phyloP scores from a whole-genome alignment of 2,888 invertebrate genomes.

The Thera obeliscata region DNA sequence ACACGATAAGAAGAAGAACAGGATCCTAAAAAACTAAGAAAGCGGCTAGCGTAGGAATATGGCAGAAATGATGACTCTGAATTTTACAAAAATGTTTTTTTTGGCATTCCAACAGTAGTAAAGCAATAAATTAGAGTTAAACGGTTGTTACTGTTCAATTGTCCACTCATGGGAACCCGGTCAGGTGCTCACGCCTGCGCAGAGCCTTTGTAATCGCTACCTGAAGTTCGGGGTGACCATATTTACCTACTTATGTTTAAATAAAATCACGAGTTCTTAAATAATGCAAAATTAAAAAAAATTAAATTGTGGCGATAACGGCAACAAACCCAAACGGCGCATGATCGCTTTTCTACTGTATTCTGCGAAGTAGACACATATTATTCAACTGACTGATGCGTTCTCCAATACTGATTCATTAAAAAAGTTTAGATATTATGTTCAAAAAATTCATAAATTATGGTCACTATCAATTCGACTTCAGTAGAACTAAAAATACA shows the following conservation, averaged over 20 bases:
- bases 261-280: too few relatives aligned
- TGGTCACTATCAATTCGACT: constrained; percentile 49
- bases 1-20: too few relatives aligned
- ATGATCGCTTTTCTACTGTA: too few relatives aligned
- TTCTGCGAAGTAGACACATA: too few relatives aligned
- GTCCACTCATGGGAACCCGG: constrained; percentile 51
- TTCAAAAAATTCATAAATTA: constrained; percentile 12
- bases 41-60: too few relatives aligned
- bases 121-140: constrained; percentile 58
- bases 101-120: background rate
- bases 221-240: constrained; percentile 46
- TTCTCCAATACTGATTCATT: too few relatives aligned
- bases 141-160: constrained; percentile 34
- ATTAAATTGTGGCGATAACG: too few relatives aligned
- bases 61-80: too few relatives aligned
- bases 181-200: constrained; percentile 69
- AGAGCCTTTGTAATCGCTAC: constrained; percentile 48
- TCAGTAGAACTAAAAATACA: constrained; percentile 66
- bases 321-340: too few relatives aligned
- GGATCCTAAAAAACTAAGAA: too few relatives aligned
- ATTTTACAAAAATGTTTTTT: background rate
- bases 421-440: background rate
- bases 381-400: too few relatives aligned
- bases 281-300: too few relatives aligned
- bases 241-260: background rate